phyloP scores from a whole-genome alignment of 2,113 vertebrate species.

The Uria aalge region DNA sequence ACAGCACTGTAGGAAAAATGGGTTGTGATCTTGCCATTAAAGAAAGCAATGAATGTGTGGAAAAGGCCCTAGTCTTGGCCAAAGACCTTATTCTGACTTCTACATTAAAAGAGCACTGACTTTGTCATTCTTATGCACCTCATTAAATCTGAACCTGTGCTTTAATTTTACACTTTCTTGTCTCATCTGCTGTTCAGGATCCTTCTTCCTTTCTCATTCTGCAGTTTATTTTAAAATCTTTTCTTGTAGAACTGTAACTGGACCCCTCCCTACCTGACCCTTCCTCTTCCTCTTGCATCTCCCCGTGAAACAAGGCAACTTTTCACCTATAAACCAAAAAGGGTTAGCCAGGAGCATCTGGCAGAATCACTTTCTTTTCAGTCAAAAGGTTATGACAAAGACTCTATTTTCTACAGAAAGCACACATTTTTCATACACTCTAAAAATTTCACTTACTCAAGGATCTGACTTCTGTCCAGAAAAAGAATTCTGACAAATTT shows the following conservation, averaged over 20 bases:
- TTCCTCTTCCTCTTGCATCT: background rate
- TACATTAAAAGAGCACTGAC: background rate
- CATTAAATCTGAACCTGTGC: background rate
- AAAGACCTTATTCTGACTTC: background rate
- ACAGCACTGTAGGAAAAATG: background rate
- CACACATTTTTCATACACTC: background rate
- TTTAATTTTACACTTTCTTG: background rate
- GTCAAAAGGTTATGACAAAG: background rate
- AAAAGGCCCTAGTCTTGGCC: background rate
- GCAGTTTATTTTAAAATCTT: background rate
- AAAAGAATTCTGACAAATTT: background rate
- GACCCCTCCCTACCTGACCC: background rate
- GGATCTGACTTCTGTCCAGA: background rate
- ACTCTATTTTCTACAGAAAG: background rate
- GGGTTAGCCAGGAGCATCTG: background rate
- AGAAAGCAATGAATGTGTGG: background rate
- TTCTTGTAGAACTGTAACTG: background rate
- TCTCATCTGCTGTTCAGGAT: background rate
- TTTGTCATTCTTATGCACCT: background rate
- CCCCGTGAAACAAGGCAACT: background rate
- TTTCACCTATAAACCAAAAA: background rate
- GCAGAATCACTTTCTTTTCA: background rate
- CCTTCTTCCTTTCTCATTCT: background rate
- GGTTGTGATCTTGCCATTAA: background rate
- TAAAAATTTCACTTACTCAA: background rate